These are phyloP conservation scores for Cinclus mexicanus DNA, from an alignment of 2,113 vertebrate species.

Conservation along the genomic window DNA sequence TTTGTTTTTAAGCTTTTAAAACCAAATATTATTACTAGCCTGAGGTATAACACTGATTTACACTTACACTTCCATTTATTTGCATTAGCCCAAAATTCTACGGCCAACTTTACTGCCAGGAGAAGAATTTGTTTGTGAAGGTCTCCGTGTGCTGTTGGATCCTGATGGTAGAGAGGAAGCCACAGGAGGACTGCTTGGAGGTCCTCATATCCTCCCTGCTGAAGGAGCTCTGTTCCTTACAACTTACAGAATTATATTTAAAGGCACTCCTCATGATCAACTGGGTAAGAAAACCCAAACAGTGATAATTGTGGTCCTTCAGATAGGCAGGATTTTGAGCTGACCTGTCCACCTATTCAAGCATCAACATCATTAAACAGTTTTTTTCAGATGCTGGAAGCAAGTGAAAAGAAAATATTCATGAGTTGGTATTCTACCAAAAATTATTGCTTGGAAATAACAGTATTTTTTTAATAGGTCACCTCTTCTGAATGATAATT, in stretches of 20 bases:
- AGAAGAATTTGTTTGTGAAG: conserved; percentile 93
- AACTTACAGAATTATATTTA: conserved; percentile 95
- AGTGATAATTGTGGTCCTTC: background rate
- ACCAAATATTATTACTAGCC: background rate
- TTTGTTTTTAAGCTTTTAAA: conserved; percentile 6
- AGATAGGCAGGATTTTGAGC: background rate
- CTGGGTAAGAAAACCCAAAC: conserved; percentile 78
- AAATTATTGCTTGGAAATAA: background rate
- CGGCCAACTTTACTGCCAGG: conserved; percentile 90
- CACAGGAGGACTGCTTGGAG: conserved; percentile 90
- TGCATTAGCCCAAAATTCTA: conserved; percentile 91
- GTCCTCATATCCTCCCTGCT: conserved; percentile 95
- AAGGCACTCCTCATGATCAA: conserved; percentile 93
- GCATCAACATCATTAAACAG: background rate
- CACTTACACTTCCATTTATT: conserved; percentile 35
- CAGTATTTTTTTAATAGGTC: background rate
- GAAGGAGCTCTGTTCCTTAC: conserved; percentile 98
- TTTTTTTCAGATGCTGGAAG: background rate
- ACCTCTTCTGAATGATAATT: background rate
- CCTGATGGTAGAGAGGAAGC: conserved; percentile 95
- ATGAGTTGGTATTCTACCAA: background rate
- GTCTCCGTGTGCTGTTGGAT: conserved; percentile 91
- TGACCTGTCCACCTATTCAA: background rate
- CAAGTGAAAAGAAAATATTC: background rate
- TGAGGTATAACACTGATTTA: background rate